Evolutionary conservation across 2,113 vertebrate genomes (phyloP), one percentile per base, ranked within the genome.

Genomic region (Epinephelus cyanopodus): DNA sequence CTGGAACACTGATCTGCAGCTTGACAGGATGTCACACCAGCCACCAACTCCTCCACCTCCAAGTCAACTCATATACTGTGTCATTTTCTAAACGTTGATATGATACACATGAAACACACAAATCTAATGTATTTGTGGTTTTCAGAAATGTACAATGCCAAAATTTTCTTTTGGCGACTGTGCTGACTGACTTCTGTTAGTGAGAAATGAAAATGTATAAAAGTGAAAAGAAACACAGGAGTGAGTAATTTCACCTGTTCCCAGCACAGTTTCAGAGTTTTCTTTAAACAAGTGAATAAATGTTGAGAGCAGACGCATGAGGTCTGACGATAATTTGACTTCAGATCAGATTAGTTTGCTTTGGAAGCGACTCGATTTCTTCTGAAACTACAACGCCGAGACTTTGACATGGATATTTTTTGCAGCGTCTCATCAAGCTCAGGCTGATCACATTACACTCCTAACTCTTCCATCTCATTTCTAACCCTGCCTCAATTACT

Each of bases 401-500:
- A 33, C 53, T 76, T n/a, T 33, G 17, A 29, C 27, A 18, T 11
- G 3, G 29, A 14, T 27, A 12, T 71, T 64, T 63, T 57, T 74
- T 10, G 68, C 56, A 74, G 76, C 75, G 45, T 71, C 72, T 74
- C 66, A 56, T 52, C 53, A 21, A 62, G 58, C 64, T 60, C 56
- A 52, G 57, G 4, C 50, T 15, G 77, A 84, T 84, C 83, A 52
- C 47, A 23, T 62, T 66, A 62, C 63, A 42, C 54, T 72, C 74
- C 60, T 77, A 77, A 85, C 70, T 65, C 77, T 54, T 83, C 70
- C 77, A 75, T 89, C 79, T 85, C 21, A 74, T 79, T 80, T 76
- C 80, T 54, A 74, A 48, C 79, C 66, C 66, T 27, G 78, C 80
- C 81, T 83, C 74, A 85, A 86, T 87, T 82, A 89, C 86, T 92